Conservation (phyloP, 1,140 invertebrate species). For the Xylocopa sonorina region DNA sequence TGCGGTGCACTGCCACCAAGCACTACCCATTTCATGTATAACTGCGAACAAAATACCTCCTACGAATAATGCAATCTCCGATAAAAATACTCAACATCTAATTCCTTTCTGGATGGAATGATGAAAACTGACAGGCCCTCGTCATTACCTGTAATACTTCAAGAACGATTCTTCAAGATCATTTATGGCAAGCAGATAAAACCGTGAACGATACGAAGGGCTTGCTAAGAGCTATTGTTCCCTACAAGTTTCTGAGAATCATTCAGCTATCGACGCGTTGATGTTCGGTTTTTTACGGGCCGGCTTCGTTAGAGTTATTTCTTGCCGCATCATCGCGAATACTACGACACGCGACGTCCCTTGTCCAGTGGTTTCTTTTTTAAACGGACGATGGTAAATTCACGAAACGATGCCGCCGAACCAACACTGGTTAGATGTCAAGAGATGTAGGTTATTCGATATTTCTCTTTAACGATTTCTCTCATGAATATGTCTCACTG, state of each 20-base stretch:
- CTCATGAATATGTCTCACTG: conserved; percentile 28
- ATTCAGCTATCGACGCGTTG: conserved; percentile 38
- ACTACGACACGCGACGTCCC: conserved; percentile 13
- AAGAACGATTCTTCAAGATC: conserved; percentile 38
- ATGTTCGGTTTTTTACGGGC: conserved; percentile 52
- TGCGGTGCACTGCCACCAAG: conserved; percentile 81
- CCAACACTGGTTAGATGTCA: conserved; percentile 44
- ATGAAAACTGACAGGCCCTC: neutral
- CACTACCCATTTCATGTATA: conserved; percentile 80
- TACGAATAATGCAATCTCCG: neutral
- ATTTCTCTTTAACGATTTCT: conserved; percentile 22
- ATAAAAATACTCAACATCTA: neutral
- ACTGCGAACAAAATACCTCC: conserved; percentile 11
- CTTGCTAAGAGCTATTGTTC: conserved; percentile 19
- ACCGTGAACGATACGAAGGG: neutral
- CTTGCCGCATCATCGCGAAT: conserved; percentile 44
- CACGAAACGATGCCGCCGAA: conserved; percentile 12
- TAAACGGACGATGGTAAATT: neutral
- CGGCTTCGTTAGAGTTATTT: conserved; percentile 40
- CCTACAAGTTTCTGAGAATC: conserved; percentile 41
- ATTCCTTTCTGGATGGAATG: neutral
- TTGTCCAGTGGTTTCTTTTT: neutral
- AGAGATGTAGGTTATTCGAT: conserved; percentile 52
- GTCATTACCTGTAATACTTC: conserved; percentile 30
- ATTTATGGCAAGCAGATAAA: conserved; percentile 19